Percentiles rank a stretch among this genome's conserved stretches.
Evolutionary conservation across 2,888 invertebrate genomes (phyloP).

Genomic region (Latheticus oryzae): DNA sequence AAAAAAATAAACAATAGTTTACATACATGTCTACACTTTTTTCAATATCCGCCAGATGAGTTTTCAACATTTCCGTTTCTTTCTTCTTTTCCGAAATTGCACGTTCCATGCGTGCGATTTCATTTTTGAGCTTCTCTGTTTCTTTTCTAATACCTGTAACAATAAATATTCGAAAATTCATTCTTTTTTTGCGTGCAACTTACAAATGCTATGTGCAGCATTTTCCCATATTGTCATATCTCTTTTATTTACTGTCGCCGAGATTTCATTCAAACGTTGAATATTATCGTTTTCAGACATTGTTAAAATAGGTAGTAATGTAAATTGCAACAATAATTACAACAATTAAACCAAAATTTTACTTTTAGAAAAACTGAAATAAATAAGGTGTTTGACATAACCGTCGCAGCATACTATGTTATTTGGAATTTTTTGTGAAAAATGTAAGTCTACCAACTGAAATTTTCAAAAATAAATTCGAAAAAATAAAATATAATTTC

Average conservation of each 20-base stretch:
- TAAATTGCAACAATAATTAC: not conserved
- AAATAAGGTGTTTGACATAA: not conserved
- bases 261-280: constrained; percentile 15
- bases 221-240: constrained; percentile 27
- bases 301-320: not conserved
- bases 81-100: constrained; percentile 4
- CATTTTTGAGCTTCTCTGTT: constrained; percentile 14
- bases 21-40: not conserved
- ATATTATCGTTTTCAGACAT: constrained; percentile 7
- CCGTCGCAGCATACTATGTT: too few species aligned
- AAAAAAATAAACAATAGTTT: too few species aligned
- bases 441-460: too few species aligned
- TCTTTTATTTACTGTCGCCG: constrained; percentile 9
- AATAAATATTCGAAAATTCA: not conserved
- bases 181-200: too few species aligned
- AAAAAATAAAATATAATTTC: too few species aligned
- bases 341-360: constrained; percentile 12
- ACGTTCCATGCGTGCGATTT: constrained; percentile 4
- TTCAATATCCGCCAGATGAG: not conserved
- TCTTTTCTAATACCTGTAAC: constrained; percentile 21
- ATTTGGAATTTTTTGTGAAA: too few species aligned
- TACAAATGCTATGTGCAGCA: constrained; percentile 12
- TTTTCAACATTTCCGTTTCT: constrained; percentile 8
- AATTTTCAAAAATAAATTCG: too few species aligned
- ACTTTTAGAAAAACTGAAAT: not conserved